Evolutionary conservation across 2,113 vertebrate species (phyloP).

Genomic region (Eira barbara): DNA sequence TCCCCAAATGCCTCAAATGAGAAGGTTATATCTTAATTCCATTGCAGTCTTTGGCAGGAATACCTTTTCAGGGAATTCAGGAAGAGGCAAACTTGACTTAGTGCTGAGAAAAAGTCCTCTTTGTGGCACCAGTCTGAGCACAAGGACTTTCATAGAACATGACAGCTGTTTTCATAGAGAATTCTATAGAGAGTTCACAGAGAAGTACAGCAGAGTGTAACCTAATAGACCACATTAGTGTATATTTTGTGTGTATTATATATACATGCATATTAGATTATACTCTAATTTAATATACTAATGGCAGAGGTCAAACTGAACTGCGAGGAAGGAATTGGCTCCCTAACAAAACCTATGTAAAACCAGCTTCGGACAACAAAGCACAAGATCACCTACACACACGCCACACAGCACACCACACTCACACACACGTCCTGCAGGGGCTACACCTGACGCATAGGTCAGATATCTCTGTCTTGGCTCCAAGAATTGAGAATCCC

Average conservation of each 20-base stretch:
- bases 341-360: constrained; percentile 26
- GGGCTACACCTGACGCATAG: not conserved
- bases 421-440: not conserved
- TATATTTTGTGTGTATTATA: constrained; percentile 54
- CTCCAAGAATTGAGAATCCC: not conserved
- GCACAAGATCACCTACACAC: not conserved
- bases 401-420: not conserved
- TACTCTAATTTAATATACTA: constrained; percentile 61
- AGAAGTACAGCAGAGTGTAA: constrained; percentile 33
- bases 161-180: constrained; percentile 51
- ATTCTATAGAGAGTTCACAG: constrained; percentile 51
- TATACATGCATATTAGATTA: constrained; percentile 65
- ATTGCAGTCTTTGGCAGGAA: not conserved
- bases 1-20: not conserved
- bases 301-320: constrained; percentile 56
- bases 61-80: not conserved
- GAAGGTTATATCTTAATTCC: not conserved
- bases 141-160: constrained; percentile 41
- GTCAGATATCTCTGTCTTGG: not conserved
- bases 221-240: constrained; percentile 48
- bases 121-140: not conserved
- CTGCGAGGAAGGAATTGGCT: constrained; percentile 45
- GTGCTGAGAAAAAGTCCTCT: not conserved
- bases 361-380: not conserved
- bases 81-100: not conserved